These are phyloP conservation scores for Erebia aethiops DNA, from an alignment of 2,888 invertebrate genomes.

Conservation along the genomic window DNA sequence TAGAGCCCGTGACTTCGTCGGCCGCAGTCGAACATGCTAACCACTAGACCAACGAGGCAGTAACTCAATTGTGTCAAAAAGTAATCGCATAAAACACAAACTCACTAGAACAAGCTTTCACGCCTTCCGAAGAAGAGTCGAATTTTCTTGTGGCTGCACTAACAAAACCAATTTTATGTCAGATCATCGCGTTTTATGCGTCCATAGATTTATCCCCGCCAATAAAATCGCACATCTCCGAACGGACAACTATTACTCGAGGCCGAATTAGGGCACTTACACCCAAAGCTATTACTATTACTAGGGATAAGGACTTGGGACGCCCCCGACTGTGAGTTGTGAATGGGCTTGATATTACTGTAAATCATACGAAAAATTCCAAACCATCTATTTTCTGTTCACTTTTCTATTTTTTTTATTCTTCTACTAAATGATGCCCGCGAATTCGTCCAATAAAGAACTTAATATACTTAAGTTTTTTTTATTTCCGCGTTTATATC, in stretches of 20 bases:
- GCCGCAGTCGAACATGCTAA: too few species aligned
- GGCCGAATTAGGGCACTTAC: constrained; percentile 26
- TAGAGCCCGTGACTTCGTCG: too few species aligned
- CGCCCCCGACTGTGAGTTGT: constrained; percentile 14
- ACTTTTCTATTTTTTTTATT: too few species aligned
- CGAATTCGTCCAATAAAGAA: too few species aligned
- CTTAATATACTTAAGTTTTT: too few species aligned
- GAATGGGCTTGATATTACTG: constrained; percentile 21
- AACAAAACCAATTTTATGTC: constrained; percentile 24
- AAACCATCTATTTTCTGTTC: neutral
- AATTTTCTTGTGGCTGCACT: constrained; percentile 13
- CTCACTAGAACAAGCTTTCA: neutral
- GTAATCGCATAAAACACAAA: neutral
- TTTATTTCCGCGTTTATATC: too few species aligned
- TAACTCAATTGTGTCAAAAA: too few species aligned
- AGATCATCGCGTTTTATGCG: constrained; percentile 20
- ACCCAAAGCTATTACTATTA: constrained; percentile 25
- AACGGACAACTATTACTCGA: constrained; percentile 25
- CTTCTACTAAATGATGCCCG: too few species aligned
- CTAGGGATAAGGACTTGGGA: constrained; percentile 23
- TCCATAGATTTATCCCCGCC: constrained; percentile 24
- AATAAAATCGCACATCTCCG: constrained; percentile 22
- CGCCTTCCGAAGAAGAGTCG: neutral
- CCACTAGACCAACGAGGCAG: too few species aligned
- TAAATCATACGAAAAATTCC: constrained; percentile 1